A percentile compares a stretch with the other conserved stretches of the same genome.
These are phyloP conservation scores for Pocillopora damicornis DNA, from an alignment of 64 coral and sea anemone species.

Conservation along the genomic window DNA sequence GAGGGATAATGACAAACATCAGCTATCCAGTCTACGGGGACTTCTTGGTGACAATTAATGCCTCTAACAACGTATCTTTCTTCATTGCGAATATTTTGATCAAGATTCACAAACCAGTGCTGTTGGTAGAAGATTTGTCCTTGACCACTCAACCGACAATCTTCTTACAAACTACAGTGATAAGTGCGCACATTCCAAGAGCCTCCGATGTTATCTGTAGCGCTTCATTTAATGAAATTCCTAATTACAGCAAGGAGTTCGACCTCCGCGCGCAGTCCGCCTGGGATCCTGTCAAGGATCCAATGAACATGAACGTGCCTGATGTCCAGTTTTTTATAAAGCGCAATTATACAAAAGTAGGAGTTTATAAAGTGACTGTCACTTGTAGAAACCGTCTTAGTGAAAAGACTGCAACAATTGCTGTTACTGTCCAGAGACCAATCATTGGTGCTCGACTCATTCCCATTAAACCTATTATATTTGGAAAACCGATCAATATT, in stretches of 20 bases:
- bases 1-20: neutral
- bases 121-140: neutral
- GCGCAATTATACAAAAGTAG: neutral
- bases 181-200: neutral
- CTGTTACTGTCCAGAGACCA: neutral
- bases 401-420: neutral
- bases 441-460: neutral
- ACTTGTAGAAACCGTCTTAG: slow-evolving; percentile 20
- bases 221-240: slow-evolving; percentile 6
- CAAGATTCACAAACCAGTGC: slow-evolving; percentile 9
- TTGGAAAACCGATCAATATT: slow-evolving; percentile 19
- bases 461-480: neutral
- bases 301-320: neutral
- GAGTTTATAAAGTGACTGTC: neutral
- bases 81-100: slow-evolving; percentile 1
- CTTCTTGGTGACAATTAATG: slow-evolving; percentile 14
- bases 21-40: slow-evolving; percentile 4
- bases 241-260: neutral
- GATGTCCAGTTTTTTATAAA: neutral
- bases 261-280: neutral
- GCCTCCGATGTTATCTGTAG: slow-evolving; percentile 26
- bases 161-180: slow-evolving; percentile 1
- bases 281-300: neutral
- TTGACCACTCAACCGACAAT: neutral
- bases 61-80: slow-evolving; percentile 21